Percentiles rank a stretch among this genome's conserved stretches.
Evolutionary conservation across 2,113 vertebrate genomes (phyloP).

Genomic region (Anhinga rufa): DNA sequence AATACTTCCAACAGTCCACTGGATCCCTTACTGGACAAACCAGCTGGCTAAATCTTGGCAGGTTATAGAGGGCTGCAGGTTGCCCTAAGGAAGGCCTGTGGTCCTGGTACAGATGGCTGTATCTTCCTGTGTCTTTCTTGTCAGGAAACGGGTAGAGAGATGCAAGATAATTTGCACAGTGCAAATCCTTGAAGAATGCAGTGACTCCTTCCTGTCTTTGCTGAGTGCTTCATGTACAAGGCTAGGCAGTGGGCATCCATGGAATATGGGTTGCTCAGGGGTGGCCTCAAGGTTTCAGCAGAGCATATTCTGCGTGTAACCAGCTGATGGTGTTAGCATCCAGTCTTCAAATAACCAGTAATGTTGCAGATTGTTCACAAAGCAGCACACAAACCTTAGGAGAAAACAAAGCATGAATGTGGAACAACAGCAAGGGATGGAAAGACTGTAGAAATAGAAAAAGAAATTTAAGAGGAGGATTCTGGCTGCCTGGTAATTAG

Average conservation of each 20-base stretch:
- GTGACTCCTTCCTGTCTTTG: neutral
- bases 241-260: neutral
- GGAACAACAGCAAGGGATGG: neutral
- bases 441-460: neutral
- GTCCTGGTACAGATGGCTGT: neutral
- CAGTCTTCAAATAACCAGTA: neutral
- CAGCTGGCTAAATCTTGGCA: neutral
- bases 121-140: neutral
- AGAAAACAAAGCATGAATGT: neutral
- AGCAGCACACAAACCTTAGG: neutral
- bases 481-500: neutral
- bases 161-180: neutral
- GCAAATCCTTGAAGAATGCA: neutral
- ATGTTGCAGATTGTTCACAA: neutral
- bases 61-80: neutral
- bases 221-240: neutral
- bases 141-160: neutral
- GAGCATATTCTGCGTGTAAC: neutral
- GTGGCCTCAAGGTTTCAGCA: neutral
- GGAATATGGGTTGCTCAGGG: neutral
- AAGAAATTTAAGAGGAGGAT: neutral
- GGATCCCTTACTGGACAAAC: neutral
- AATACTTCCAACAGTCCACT: neutral
- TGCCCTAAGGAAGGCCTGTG: neutral
- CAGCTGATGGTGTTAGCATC: neutral